Evolutionary conservation across 2,888 invertebrate genomes (phyloP).

Genomic region (Scaptomyza tumidula): DNA sequence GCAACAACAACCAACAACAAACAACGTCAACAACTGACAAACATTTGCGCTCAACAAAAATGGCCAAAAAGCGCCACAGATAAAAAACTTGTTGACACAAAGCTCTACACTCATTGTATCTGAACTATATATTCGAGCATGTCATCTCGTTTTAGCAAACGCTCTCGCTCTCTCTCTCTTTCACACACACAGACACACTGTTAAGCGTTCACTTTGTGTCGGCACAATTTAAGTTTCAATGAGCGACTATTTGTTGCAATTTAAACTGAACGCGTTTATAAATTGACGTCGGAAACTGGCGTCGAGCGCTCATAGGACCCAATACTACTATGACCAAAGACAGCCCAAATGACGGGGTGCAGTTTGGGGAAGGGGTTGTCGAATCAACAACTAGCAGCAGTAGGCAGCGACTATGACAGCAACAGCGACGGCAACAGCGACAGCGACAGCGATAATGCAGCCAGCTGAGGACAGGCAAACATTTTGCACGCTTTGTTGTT

Average conservation of each 20-base stretch:
- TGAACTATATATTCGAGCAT: conserved; percentile 28
- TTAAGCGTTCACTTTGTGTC: conserved; percentile 68
- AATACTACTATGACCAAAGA: conserved; percentile 23
- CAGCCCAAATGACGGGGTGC: conserved; percentile 2
- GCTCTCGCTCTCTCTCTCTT: not conserved
- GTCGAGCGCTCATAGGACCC: conserved; percentile 53
- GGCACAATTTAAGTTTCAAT: conserved; percentile 80
- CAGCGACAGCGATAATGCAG: conserved; percentile 28
- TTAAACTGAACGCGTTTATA: conserved; percentile 79
- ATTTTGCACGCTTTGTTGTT: conserved; percentile 38
- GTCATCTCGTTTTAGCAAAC: conserved; percentile 39
- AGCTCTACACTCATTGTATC: conserved; percentile 61
- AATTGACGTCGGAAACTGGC: conserved; percentile 75
- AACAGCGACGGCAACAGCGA: conserved; percentile 8
- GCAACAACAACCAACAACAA: conserved; percentile 8
- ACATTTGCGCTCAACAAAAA: conserved; percentile 52
- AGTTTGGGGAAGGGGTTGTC: not conserved
- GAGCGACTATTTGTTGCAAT: conserved; percentile 80
- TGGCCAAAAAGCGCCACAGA: conserved; percentile 49
- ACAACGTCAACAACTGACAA: conserved; percentile 72
- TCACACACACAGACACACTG: conserved; percentile 2
- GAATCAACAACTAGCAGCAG: conserved; percentile 42
- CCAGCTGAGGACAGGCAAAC: conserved; percentile 43
- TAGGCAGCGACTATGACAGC: conserved; percentile 41
- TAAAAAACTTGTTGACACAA: conserved; percentile 74